Evolutionary conservation across 2,888 invertebrate genomes (phyloP).

Genomic region (Clusia tigrina): DNA sequence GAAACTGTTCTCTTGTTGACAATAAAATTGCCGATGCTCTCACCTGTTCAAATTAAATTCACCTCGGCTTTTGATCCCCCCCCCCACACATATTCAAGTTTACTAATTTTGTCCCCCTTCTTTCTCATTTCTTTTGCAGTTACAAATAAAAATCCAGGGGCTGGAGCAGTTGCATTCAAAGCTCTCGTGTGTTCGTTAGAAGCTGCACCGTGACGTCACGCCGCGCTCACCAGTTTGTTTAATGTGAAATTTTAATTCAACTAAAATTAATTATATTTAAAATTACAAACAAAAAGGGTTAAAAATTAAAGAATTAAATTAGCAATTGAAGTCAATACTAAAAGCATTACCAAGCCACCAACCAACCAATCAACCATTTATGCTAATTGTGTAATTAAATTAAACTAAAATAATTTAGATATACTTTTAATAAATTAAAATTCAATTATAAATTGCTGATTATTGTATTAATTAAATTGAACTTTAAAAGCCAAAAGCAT

Average conservation of each 20-base stretch:
- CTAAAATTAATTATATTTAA: slow-evolving; percentile 13
- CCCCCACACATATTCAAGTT: too few species aligned
- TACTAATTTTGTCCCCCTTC: too few species aligned
- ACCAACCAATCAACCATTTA: slow-evolving; percentile 4
- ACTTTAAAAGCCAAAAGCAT: background rate
- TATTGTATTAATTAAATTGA: slow-evolving; percentile 10
- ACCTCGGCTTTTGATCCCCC: too few species aligned
- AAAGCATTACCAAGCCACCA: slow-evolving; percentile 19
- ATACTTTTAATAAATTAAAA: background rate
- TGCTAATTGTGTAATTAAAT: slow-evolving; percentile 6
- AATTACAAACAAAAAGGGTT: slow-evolving; percentile 6
- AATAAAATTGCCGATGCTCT: too few species aligned
- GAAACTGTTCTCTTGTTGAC: too few species aligned
- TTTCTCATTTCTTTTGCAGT: slow-evolving; percentile 23
- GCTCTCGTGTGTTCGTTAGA: slow-evolving; percentile 8
- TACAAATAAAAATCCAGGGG: slow-evolving; percentile 29
- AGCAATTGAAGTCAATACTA: slow-evolving; percentile 5
- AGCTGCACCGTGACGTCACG: background rate
- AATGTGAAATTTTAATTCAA: slow-evolving; percentile 18
- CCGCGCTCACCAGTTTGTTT: background rate
- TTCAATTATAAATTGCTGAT: background rate
- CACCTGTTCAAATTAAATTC: too few species aligned
- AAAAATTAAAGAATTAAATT: slow-evolving; percentile 10
- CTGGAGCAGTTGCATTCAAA: slow-evolving; percentile 10
- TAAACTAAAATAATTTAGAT: background rate